Conservation (phyloP, 2,797 vertebrate species). For the Coendou prehensilis region DNA sequence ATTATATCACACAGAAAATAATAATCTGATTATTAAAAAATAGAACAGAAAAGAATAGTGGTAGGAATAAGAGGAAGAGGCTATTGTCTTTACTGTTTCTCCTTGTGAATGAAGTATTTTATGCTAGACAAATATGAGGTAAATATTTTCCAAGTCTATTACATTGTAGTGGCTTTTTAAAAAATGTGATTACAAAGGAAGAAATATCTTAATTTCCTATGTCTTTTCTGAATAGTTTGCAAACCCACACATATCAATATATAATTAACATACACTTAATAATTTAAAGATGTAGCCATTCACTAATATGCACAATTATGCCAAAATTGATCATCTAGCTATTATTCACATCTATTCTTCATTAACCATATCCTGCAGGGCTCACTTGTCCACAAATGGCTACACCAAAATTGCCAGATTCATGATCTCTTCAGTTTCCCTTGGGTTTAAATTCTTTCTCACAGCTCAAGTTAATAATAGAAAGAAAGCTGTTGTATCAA, state of each 20-base stretch:
- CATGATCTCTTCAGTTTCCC: neutral
- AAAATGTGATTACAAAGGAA: neutral
- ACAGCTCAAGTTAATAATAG: neutral
- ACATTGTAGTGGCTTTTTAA: neutral
- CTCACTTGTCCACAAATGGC: neutral
- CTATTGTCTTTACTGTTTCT: too few relatives aligned
- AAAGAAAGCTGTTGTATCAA: neutral
- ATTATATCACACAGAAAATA: neutral
- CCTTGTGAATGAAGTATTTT: neutral
- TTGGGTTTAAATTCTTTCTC: neutral
- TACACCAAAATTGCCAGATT: neutral
- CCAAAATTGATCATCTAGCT: neutral
- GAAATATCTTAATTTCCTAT: neutral
- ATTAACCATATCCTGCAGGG: neutral
- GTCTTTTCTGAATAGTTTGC: neutral
- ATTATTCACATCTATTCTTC: neutral
- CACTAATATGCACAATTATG: neutral
- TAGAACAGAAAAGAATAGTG: neutral
- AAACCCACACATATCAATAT: neutral
- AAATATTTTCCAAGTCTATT: neutral
- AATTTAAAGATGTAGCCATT: neutral
- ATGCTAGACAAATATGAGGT: neutral
- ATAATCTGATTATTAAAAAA: slow-evolving; percentile 11
- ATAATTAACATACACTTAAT: slow-evolving; percentile 26
- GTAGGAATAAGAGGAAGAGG: neutral